Evolutionary conservation across 2,888 invertebrate genomes (phyloP).

Genomic region (Parelbella ahira): DNA sequence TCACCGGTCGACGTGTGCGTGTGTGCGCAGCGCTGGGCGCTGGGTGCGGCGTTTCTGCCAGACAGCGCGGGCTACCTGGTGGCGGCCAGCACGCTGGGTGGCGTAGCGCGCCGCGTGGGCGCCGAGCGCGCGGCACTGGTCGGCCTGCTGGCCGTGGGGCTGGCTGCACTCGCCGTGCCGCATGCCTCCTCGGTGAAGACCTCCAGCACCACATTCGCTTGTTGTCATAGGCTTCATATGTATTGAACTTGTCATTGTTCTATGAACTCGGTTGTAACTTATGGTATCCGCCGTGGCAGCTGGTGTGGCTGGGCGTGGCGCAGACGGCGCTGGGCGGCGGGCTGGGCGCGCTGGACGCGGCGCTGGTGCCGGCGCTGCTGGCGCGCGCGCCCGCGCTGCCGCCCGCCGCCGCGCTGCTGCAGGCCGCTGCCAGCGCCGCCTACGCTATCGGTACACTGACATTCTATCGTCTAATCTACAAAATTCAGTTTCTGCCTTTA

Average conservation of each 20-base stretch:
- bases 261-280: too few relatives aligned
- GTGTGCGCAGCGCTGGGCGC: conserved; percentile 60
- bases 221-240: too few relatives aligned
- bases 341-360: conserved; percentile 61
- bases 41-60: conserved; percentile 63
- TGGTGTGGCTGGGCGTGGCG: conserved; percentile 48
- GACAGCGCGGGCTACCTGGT: conserved; percentile 65
- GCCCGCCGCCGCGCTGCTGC: conserved; percentile 56
- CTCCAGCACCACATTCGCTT: background rate
- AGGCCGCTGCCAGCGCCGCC: conserved; percentile 63
- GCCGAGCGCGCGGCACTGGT: conserved; percentile 55
- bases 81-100: conserved; percentile 51
- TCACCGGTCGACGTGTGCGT: too few relatives aligned
- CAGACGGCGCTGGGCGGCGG: conserved; percentile 64
- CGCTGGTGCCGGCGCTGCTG: conserved; percentile 46
- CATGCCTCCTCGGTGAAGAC: conserved; percentile 42
- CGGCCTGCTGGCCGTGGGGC: conserved; percentile 45
- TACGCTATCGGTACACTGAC: conserved; percentile 52
- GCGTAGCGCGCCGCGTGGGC: conserved; percentile 38
- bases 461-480: too few relatives aligned
- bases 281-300: too few relatives aligned
- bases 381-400: conserved; percentile 34
- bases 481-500: too few relatives aligned
- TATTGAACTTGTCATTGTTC: too few relatives aligned
- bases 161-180: conserved; percentile 54